phyloP scores from a whole-genome alignment of 2,888 invertebrate genomes.

The Poecilus cupreus region DNA sequence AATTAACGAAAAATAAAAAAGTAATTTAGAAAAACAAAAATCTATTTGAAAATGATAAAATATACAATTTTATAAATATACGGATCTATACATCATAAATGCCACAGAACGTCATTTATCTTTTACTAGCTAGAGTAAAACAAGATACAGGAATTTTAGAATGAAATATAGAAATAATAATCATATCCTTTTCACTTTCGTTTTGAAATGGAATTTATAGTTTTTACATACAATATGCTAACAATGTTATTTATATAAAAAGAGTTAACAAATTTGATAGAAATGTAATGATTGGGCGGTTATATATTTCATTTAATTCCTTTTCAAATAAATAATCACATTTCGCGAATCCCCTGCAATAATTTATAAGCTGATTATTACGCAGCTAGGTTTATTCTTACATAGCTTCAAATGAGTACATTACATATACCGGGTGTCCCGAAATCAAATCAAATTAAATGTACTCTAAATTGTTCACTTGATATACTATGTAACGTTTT shows the following conservation, averaged over 20 bases:
- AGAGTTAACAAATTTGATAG: constrained; percentile 58
- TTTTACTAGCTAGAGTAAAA: background rate
- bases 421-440: background rate
- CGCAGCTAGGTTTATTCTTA: constrained; percentile 1
- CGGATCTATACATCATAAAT: constrained; percentile 34
- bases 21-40: constrained; percentile 48
- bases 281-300: constrained; percentile 54
- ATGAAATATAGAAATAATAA: background rate
- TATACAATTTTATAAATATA: constrained; percentile 34
- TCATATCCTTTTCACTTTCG: background rate
- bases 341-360: background rate
- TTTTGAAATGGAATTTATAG: constrained; percentile 23
- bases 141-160: constrained; percentile 2
- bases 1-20: background rate
- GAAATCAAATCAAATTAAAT: background rate
- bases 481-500: background rate
- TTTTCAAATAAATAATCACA: constrained; percentile 42
- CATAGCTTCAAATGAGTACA: background rate
- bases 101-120: constrained; percentile 24
- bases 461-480: background rate
- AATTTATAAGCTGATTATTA: constrained; percentile 33
- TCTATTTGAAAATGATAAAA: constrained; percentile 39
- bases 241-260: constrained; percentile 59
- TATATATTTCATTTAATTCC: constrained; percentile 6
- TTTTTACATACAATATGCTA: constrained; percentile 51